phyloP scores from a whole-genome alignment of 2,888 invertebrate genomes.

The Philaethria dido region DNA sequence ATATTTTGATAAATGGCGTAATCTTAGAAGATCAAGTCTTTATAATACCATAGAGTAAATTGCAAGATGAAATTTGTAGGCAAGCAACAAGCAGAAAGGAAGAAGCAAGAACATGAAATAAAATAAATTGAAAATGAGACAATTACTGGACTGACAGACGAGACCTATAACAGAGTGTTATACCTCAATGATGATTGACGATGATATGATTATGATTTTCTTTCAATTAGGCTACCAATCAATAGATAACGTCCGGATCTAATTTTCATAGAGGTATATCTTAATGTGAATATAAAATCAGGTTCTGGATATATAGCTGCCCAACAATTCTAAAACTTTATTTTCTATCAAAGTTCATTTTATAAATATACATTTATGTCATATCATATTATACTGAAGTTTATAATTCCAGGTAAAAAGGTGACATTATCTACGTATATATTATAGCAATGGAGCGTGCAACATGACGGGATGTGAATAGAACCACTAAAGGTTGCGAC shows the following conservation, averaged over 20 bases:
- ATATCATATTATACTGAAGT: not conserved
- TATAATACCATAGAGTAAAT: no score
- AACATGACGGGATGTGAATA: constrained; percentile 21
- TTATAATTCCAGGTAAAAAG: constrained; percentile 9
- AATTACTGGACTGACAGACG: not conserved
- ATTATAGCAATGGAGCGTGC: constrained; percentile 14
- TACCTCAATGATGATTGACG: constrained; percentile 8
- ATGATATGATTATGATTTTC: not conserved
- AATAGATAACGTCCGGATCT: not conserved
- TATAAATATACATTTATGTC: not conserved
- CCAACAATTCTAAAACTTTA: not conserved
- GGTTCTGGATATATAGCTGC: not conserved
- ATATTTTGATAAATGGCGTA: no score
- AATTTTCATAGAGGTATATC: not conserved
- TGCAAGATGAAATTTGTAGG: no score
- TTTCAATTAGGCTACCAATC: not conserved
- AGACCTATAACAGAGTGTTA: no score
- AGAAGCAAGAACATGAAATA: no score
- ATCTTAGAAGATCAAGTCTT: no score
- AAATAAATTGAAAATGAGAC: not conserved
- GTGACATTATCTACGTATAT: constrained; percentile 8
- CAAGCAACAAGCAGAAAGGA: no score
- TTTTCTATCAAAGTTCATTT: not conserved
- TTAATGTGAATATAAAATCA: not conserved
- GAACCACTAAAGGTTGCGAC: constrained; percentile 25